These are phyloP conservation scores for Hypolimnas misippus DNA, from an alignment of 2,888 invertebrate genomes.

Conservation along the genomic window DNA sequence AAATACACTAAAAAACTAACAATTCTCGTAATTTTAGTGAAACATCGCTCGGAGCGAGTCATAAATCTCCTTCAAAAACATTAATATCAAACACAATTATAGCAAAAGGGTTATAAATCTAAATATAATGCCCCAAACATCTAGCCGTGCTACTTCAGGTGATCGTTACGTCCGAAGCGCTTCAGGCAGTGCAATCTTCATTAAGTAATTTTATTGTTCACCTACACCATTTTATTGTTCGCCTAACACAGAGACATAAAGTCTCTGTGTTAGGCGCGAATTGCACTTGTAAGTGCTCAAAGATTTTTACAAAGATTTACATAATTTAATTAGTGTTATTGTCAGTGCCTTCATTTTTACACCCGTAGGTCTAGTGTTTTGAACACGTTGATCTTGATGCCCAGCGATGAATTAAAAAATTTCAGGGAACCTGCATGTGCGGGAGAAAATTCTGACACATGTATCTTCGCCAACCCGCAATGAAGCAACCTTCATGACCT, in stretches of 20 bases:
- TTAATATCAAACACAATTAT: constrained; percentile 66
- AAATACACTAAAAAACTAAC: constrained; percentile 29
- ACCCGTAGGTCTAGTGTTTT: no score
- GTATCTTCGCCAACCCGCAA: no score
- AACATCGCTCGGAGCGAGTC: constrained; percentile 63
- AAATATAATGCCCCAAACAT: constrained; percentile 70
- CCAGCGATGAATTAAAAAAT: no score
- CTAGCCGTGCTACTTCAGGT: constrained; percentile 78
- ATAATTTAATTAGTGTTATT: no score
- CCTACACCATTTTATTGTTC: constrained; percentile 28
- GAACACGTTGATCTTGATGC: no score
- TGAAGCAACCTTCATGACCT: no score
- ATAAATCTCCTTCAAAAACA: constrained; percentile 71
- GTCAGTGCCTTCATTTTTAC: no score
- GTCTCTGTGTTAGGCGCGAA: constrained; percentile 13
- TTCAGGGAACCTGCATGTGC: no score
- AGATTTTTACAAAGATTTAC: no score
- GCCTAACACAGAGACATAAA: no score
- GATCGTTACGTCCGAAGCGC: constrained; percentile 71
- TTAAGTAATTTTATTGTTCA: constrained; percentile 56
- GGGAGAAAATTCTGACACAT: no score
- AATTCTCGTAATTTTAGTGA: constrained; percentile 35
- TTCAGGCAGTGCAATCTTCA: constrained; percentile 75
- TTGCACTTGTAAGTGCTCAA: no score
- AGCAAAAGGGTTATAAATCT: constrained; percentile 78